These are phyloP conservation scores for Falco naumanni DNA, from an alignment of 2,797 vertebrate genomes.

Conservation along the genomic window DNA sequence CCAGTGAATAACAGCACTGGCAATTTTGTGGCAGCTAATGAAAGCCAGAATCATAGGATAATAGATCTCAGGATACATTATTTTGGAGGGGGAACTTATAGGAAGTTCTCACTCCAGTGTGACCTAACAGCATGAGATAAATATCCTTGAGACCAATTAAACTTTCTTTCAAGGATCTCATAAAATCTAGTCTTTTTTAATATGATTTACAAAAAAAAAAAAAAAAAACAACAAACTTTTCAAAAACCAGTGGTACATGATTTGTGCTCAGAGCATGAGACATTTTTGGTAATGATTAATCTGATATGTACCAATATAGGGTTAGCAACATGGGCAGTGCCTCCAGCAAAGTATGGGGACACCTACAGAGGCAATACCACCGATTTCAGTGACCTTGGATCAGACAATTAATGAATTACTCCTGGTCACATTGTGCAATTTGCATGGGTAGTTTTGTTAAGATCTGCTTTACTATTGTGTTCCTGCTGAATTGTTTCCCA, in stretches of 20 bases:
- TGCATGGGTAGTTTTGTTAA: not conserved
- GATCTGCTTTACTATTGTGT: not conserved
- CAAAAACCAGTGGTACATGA: not conserved
- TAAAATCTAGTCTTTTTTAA: not conserved
- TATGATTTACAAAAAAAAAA: accelerated
- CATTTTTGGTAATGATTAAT: not conserved
- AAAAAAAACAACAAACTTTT: not conserved
- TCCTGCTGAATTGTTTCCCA: not conserved
- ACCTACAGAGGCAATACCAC: not conserved
- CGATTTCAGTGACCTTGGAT: not conserved
- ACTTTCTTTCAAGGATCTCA: not conserved
- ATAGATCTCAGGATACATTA: not conserved
- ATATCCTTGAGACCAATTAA: not conserved
- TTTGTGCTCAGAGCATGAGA: not conserved
- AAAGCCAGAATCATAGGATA: not conserved
- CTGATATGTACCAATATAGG: not conserved
- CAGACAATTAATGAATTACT: not conserved
- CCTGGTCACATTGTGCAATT: not conserved
- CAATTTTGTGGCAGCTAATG: not conserved
- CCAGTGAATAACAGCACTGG: not conserved
- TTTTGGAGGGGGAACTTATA: not conserved
- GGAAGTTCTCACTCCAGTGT: not conserved
- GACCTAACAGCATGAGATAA: not conserved
- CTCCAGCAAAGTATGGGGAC: not conserved
- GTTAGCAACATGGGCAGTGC: not conserved